Evolutionary conservation across 2,113 vertebrate genomes (phyloP).

Genomic region (Tragelaphus imberbis): DNA sequence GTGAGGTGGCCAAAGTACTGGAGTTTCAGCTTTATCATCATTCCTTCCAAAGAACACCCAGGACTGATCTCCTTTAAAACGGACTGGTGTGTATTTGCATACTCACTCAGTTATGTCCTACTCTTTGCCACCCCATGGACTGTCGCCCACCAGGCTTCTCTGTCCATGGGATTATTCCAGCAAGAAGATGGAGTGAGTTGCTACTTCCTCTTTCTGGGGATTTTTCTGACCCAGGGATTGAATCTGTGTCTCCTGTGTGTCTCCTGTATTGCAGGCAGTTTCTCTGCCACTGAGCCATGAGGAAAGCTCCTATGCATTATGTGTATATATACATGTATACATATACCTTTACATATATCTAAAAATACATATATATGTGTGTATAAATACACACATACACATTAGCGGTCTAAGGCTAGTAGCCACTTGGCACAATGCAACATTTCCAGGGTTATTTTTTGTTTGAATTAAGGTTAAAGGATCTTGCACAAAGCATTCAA

Average conservation of each 20-base stretch:
- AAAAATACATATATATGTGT: background rate
- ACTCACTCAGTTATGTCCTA: background rate
- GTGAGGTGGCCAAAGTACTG: too few relatives aligned
- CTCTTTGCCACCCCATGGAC: background rate
- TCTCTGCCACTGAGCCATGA: background rate
- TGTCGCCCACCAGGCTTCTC: background rate
- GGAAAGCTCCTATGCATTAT: background rate
- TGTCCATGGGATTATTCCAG: background rate
- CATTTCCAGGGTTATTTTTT: background rate
- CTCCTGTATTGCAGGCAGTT: background rate
- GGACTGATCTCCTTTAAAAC: too few relatives aligned
- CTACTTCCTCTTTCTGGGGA: background rate
- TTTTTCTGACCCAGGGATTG: background rate
- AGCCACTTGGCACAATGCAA: background rate
- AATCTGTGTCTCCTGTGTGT: background rate
- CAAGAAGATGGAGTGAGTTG: background rate
- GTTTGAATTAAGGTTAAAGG: constrained; percentile 37
- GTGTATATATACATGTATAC: background rate
- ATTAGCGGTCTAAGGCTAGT: background rate
- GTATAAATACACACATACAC: background rate
- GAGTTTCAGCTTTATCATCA: too few relatives aligned
- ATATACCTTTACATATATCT: background rate
- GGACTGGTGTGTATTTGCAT: background rate
- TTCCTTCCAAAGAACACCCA: too few relatives aligned
- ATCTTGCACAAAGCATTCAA: constrained; percentile 57